Evolutionary conservation across 2,888 invertebrate genomes (phyloP), one percentile per base, ranked within the genome.

Genomic region (Ryuthela nishihirai): DNA sequence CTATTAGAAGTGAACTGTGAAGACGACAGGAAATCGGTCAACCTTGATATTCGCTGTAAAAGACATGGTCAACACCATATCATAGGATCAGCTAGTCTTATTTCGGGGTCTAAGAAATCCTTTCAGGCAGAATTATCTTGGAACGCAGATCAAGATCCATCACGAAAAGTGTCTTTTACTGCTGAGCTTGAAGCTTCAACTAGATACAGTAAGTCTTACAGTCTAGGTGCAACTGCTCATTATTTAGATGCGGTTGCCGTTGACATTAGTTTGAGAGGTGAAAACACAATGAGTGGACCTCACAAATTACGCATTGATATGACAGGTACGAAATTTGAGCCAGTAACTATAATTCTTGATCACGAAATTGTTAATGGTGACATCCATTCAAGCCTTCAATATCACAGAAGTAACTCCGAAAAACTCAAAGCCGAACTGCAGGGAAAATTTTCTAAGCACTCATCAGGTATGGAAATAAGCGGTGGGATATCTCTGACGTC

Each of bases 11-110:
- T 38, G 15, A 38, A n/a, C n/a, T 20, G 42, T 17, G 53, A 53
- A 10, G 20, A 32, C 12, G 7, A 25, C 12, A 47, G 35, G 26
- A 59, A 48, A 36, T 20, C 40, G n/a, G 25, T 34, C 4, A 46
- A 47, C 34, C n/a, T 53, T 6, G 53, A 59, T 35, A 12, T 59
- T 17, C 49, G 40, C 36, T 9, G 38, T 2, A 53, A 39, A 21
- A 23, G n/a, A 21, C 32, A 20, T n/a, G 20, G 17, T 3, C 26
- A 10, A 20, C 15, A 18, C 59, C 59, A 43, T 20, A 21, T 59
- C 2, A 53, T 17, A 25, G 48, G 38, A 17, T 35, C 59, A 21
- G 26, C 26, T 17, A 12, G 17, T 5, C 15, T 40, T 15, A 40
- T 43, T 17, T 40, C 43, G 7, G 40, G 40, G 17, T n/a, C n/a